These are phyloP conservation scores for Nothoprocta perdicaria DNA, from an alignment of 2,113 vertebrate genomes.

Conservation along the genomic window DNA sequence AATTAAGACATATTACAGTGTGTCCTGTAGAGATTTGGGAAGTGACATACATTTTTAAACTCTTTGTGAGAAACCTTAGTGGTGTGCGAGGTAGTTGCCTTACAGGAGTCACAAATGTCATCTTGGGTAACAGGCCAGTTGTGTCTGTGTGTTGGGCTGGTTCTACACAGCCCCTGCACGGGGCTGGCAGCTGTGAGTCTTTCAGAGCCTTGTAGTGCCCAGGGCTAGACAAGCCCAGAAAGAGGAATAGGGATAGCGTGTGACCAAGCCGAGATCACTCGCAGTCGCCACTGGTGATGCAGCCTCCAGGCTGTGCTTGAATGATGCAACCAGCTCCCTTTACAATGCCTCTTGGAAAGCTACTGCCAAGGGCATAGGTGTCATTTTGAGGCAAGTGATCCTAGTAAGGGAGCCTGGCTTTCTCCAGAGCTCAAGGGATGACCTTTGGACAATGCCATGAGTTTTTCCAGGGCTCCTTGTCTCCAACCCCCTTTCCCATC, in stretches of 20 bases:
- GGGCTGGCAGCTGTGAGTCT: neutral
- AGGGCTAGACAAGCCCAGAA: neutral
- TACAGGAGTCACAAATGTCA: fast-evolving
- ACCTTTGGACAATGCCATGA: neutral
- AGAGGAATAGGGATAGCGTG: fast-evolving
- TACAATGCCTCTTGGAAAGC: neutral
- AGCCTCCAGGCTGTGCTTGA: neutral
- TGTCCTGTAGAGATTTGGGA: neutral
- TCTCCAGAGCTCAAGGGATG: neutral
- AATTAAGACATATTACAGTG: neutral
- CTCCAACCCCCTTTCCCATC: neutral
- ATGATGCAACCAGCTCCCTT: neutral
- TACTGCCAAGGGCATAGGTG: neutral
- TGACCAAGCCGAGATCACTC: neutral
- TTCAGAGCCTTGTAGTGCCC: fast-evolving
- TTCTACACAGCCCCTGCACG: neutral
- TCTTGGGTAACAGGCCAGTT: neutral
- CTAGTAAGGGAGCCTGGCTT: neutral
- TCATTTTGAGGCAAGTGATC: neutral
- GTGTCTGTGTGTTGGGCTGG: neutral
- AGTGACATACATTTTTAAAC: neutral
- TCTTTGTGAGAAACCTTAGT: neutral
- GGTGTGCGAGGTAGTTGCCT: neutral
- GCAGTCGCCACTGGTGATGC: neutral
- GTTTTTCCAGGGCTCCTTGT: neutral